These are phyloP conservation scores for Pristionchus mayeri DNA, from an alignment of 2,888 invertebrate genomes.

Conservation along the genomic window DNA sequence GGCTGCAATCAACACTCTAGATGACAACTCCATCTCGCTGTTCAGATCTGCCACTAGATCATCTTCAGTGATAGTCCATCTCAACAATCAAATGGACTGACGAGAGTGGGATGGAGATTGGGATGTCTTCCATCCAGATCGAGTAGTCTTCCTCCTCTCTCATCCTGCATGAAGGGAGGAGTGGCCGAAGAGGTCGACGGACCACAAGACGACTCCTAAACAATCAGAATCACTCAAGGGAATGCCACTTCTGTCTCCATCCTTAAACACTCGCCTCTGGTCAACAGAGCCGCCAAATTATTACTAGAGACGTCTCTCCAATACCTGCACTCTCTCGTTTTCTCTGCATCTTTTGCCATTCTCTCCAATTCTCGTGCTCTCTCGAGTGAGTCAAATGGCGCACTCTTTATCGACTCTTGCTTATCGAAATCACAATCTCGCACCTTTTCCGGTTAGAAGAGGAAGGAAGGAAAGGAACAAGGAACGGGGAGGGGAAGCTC, in stretches of 20 bases:
- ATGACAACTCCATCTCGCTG: not conserved
- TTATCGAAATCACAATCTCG: conserved; percentile 38
- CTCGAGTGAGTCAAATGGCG: not conserved
- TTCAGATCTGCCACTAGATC: not conserved
- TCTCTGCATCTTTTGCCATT: conserved; percentile 20
- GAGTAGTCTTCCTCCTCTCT: not conserved
- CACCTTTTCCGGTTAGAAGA: conserved; percentile 8
- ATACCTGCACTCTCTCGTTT: not conserved
- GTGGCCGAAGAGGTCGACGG: conserved; percentile 39
- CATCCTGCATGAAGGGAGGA: not conserved
- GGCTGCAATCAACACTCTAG: not conserved
- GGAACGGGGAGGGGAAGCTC: not conserved
- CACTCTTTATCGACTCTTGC: conserved; percentile 30
- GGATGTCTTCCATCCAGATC: not conserved
- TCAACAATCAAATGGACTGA: not conserved
- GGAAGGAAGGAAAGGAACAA: not conserved
- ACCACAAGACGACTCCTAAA: not conserved
- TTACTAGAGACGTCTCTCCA: conserved; percentile 9
- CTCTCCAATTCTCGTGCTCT: not conserved
- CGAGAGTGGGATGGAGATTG: not conserved
- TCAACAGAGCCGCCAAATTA: conserved; percentile 18
- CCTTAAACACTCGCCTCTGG: conserved; percentile 37
- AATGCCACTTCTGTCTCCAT: conserved; percentile 3
- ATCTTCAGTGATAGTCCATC: not conserved
- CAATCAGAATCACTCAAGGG: not conserved